Base-by-base conservation (phyloP, 2,888 invertebrate genomes). In the Tinea trinotella region DNA sequence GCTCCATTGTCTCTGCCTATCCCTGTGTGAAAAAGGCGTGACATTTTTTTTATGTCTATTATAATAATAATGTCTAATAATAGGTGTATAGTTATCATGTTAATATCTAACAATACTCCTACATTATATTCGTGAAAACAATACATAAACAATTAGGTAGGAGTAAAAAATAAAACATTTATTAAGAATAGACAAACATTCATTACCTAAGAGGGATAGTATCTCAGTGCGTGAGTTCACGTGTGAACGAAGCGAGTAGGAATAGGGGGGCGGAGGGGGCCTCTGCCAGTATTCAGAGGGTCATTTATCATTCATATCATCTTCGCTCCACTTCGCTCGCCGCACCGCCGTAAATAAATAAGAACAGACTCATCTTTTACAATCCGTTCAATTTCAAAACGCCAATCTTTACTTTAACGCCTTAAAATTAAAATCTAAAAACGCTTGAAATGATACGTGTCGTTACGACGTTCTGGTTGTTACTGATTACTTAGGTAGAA, bases 291-390 rank as follows among this genome's bases (percentile, higher is more conserved):
- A 30, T 69, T 75, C 74, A 67, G 76, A 76, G 84, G 85, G 84
- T 85, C 85, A 85, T 85, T 85, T 85, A 85, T 85, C 85, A 85
- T 85, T 85, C 84, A 85, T 85, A 85, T 85, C 85, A 85, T 85
- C 85, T 85, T 84, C 84, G 85, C 85, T 85, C 85, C 82, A 85
- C 84, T 85, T 84, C 85, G 84, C 83, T 84, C 85, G 83, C 83
- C 84, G 82, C 84, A 79, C 78, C 83, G 78, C 76, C 80, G 83
- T 85, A 85, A 85, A 85, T 85, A 85, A 85, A 85, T 84, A 85
- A 84, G 84, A 83, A 85, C 84, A 84, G 83, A 79, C 78, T 81
- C 84, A 84, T 85, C 84, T 84, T 84, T 83, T 83, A 82, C 82
- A 81, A 80, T 74, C 78, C 22, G 15, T 15, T 10, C 40, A 17